phyloP scores from a whole-genome alignment of 2,888 invertebrate species.

The Panzeria rudis region DNA sequence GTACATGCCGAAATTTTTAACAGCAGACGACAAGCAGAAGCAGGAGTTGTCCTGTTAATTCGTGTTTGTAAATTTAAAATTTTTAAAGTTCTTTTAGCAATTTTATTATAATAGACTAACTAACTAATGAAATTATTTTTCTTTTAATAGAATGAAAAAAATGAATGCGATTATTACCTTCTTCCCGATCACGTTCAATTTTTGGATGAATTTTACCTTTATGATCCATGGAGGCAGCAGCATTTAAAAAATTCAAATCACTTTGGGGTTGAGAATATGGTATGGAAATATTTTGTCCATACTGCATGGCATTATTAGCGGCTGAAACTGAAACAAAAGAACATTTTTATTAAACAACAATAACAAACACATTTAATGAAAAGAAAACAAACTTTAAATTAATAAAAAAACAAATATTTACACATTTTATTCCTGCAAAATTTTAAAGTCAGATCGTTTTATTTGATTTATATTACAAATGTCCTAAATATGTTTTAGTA shows the following conservation, averaged over 20 bases:
- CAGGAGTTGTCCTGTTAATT: neutral
- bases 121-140: neutral
- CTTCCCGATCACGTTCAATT: constrained; percentile 84
- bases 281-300: constrained; percentile 84
- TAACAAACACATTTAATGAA: neutral
- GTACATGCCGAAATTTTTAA: constrained; percentile 14
- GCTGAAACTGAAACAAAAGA: constrained; percentile 79
- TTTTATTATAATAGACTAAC: neutral
- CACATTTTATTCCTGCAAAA: constrained; percentile 50
- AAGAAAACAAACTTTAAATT: constrained; percentile 24
- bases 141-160: constrained; percentile 11
- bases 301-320: constrained; percentile 83
- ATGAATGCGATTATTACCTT: constrained; percentile 79
- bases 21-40: constrained; percentile 23
- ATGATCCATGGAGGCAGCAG: constrained; percentile 80
- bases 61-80: neutral
- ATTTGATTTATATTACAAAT: neutral
- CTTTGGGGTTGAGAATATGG: constrained; percentile 84
- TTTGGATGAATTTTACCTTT: constrained; percentile 84
- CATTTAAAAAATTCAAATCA: constrained; percentile 83
- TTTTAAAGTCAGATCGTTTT: constrained; percentile 1
- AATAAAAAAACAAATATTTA: constrained; percentile 6
- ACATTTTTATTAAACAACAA: neutral
- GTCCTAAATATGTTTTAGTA: neutral
- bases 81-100: neutral